Percentiles rank a stretch among this genome's conserved stretches.
phyloP scores from a whole-genome alignment of 1,140 invertebrate genomes.

The Cyphomyrmex costatus region DNA sequence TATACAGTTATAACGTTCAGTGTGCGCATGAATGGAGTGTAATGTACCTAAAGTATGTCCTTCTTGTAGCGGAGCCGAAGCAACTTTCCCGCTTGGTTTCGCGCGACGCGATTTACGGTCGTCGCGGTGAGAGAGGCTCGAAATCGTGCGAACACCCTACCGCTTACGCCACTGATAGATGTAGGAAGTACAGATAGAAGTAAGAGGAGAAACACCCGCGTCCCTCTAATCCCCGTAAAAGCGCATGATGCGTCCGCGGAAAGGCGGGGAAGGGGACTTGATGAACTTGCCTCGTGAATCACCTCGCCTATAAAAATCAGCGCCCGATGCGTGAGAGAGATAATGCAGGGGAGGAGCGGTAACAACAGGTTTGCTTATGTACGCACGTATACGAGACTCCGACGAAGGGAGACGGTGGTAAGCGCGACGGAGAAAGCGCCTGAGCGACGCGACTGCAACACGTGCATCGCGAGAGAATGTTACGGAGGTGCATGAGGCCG shows the following conservation, averaged over 20 bases:
- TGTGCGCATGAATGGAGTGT: conserved; percentile 55
- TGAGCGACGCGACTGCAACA: conserved; percentile 60
- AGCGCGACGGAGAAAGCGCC: conserved; percentile 24
- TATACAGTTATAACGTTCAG: conserved; percentile 50
- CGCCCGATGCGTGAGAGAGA: conserved; percentile 82
- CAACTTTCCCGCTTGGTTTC: conserved; percentile 4
- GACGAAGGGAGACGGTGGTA: background rate
- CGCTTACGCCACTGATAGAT: conserved; percentile 42
- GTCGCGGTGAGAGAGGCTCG: conserved; percentile 1
- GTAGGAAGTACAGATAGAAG: conserved; percentile 44
- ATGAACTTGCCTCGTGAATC: conserved; percentile 85
- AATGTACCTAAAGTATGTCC: conserved; percentile 58
- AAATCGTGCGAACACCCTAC: conserved; percentile 42
- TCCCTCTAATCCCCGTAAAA: conserved; percentile 78
- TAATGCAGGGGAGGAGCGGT: conserved; percentile 81
- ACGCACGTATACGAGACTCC: conserved; percentile 63
- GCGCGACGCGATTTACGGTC: conserved; percentile 43
- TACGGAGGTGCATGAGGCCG: conserved; percentile 46
- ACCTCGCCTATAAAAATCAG: conserved; percentile 82
- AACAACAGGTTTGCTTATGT: conserved; percentile 83
- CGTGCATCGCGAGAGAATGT: conserved; percentile 64
- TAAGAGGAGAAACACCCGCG: background rate
- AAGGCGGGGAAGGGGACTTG: conserved; percentile 76
- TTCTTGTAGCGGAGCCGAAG: conserved; percentile 26
- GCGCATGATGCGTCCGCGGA: conserved; percentile 66